Base-by-base conservation (phyloP, 2,888 invertebrate species). In the Odontothrips loti region DNA sequence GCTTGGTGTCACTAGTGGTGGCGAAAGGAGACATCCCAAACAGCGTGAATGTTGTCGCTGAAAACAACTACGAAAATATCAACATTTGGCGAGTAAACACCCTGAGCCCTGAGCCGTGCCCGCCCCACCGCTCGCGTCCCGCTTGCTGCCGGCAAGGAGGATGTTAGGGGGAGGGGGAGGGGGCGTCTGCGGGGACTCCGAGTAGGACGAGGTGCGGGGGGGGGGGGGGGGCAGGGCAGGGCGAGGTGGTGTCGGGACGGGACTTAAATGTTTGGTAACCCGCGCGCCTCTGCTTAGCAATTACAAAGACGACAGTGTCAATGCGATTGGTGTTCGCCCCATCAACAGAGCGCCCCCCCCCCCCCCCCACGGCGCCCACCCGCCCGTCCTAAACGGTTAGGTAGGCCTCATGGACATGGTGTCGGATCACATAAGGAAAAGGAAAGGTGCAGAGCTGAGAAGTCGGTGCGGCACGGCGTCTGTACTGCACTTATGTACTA, bases 51-150 rank as follows among this genome's bases (percentile, higher is more conserved):
- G 68, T 75, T 75, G 68, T 75, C 68, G 68, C 27, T 75, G 68
- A 75, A 75, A 75, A 75, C 68, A 75, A 75, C 68, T 75, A 75
- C 68, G 68, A 75, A 75, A 75, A 75, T 75, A 75, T 75, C 68
- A 75, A 75, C 68, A 75, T 75, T 75, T 75, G 68, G 23, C 68
- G 68, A 75, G 68, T 27, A 75, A 75, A 75, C 68, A 75, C 68
- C 68, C 68, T 27, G 27, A 75, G 68, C 68, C 27, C 68, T 75
- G 68, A 75, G 68, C 68, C 68, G 68, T 20, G 51, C 68, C 68
- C 68, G 23, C 23, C 68, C 23, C 68, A 6, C 68, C 68, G 68
- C 68, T 9, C 27, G 23, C 68, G 23, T 23, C 68, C 68, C 68
- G 12, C 20, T 58, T 12, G 68, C 23, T 23, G 27, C 68, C 8